These are phyloP conservation scores for Polypterus bichir DNA, from an alignment of 2,113 vertebrate species.

Conservation along the genomic window DNA sequence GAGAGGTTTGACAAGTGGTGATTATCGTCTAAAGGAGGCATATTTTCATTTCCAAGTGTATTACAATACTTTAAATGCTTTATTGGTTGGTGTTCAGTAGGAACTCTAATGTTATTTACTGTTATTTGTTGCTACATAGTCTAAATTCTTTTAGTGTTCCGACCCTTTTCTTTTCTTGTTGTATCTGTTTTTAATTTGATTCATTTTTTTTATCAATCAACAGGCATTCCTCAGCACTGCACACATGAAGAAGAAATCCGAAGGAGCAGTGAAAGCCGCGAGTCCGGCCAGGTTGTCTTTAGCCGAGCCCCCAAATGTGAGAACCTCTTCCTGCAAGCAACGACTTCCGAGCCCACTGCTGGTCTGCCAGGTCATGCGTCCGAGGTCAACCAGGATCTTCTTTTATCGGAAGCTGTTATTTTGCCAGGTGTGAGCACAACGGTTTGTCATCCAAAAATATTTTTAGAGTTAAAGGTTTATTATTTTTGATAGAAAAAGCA, in stretches of 20 bases:
- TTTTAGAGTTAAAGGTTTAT: neutral
- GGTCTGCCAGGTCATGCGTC: slow-evolving; percentile 34
- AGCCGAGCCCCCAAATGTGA: slow-evolving; percentile 19
- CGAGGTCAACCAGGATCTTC: slow-evolving; percentile 48
- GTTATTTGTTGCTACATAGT: too few species aligned
- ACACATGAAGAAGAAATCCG: slow-evolving; percentile 13
- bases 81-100: too few species aligned
- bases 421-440: slow-evolving; percentile 48
- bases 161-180: too few species aligned
- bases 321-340: slow-evolving; percentile 5
- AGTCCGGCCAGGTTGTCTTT: slow-evolving; percentile 22
- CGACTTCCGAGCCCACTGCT: slow-evolving; percentile 14
- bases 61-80: too few species aligned
- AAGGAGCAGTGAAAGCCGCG: slow-evolving; percentile 23
- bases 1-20: too few species aligned
- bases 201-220: neutral
- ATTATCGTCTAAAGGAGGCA: too few species aligned
- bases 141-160: too few species aligned
- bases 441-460: neutral
- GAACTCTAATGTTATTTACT: too few species aligned
- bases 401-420: slow-evolving; percentile 47
- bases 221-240: slow-evolving; percentile 27
- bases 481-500: too few species aligned
- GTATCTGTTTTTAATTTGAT: too few species aligned
- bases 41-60: too few species aligned